These are phyloP conservation scores for Ophioninae sp. DNA, from an alignment of 2,888 invertebrate species.

Conservation along the genomic window DNA sequence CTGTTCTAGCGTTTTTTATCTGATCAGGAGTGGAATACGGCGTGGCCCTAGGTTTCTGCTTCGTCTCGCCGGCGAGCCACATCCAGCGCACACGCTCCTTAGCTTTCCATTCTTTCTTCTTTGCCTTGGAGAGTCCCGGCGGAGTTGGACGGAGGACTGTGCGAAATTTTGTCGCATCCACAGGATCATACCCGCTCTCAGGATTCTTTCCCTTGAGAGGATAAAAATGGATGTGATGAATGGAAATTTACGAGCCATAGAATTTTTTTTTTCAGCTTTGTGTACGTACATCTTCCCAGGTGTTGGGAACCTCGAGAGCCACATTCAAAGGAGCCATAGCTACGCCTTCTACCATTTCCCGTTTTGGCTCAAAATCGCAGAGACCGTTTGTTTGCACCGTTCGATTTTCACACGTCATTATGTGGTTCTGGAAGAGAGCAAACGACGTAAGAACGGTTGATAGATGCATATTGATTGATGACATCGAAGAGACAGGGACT, in stretches of 20 bases:
- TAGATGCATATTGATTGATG: neutral
- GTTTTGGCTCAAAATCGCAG: slow-evolving; percentile 54
- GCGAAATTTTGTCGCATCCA: slow-evolving; percentile 46
- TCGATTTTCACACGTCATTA: slow-evolving; percentile 49
- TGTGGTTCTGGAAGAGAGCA: slow-evolving; percentile 30
- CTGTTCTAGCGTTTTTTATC: slow-evolving; percentile 1
- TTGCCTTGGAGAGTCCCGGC: slow-evolving; percentile 44
- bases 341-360: slow-evolving; percentile 51
- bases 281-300: slow-evolving; percentile 48
- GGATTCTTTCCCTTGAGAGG: slow-evolving; percentile 30
- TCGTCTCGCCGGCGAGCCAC: slow-evolving; percentile 36
- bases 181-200: slow-evolving; percentile 40
- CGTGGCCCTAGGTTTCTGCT: slow-evolving; percentile 28
- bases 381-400: slow-evolving; percentile 22
- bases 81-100: slow-evolving; percentile 40
- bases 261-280: no score
- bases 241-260: no score
- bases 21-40: slow-evolving; percentile 41
- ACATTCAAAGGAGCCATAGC: slow-evolving; percentile 38
- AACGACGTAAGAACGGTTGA: no score
- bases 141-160: slow-evolving; percentile 18
- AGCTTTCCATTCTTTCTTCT: slow-evolving; percentile 36
- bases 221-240: neutral
- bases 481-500: neutral
- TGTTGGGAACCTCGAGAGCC: slow-evolving; percentile 8